Evolutionary conservation across 1,140 invertebrate genomes (phyloP), one percentile per base, ranked within the genome.

Genomic region (Cephus cinctus): DNA sequence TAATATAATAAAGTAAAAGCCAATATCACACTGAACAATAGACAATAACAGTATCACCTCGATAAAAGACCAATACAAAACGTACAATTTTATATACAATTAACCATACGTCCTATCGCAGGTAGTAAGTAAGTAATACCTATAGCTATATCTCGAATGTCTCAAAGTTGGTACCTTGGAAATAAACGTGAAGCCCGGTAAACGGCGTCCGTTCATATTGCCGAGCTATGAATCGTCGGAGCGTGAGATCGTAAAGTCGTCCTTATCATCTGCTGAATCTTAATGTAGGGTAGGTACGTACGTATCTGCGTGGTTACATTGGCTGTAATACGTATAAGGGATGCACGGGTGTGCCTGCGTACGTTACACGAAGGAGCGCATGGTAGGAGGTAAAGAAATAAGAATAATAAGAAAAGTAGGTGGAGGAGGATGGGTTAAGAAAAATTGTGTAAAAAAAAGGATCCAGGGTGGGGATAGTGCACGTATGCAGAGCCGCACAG

Each of bases 191-290:
- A n/a, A 27, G 61, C 68, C 59, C 60, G 60, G 61, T 69, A 69
- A 71, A 71, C 67, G 64, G 62, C 61, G 63, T 41, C 51, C 59
- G 66, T 65, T 70, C 63, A 60, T 72, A 72, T 71, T 65, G 64
- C 60, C 50, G 54, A 54, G 67, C 69, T 71, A 73, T 75, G 72
- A 75, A 75, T 75, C 72, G 71, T 67, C 69, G 56, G 67, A 73
- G 69, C 71, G 72, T 71, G 67, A 73, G 72, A 75, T 75, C 72
- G 66, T 75, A 75, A 75, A 75, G 70, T 67, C 65, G 57, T 61
- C 54, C 67, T 73, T 75, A 75, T 75, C 71, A 73, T 60, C 66
- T 59, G 55, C 56, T 65, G 65, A 67, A 75, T 75, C 72, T 75
- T 75, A 73, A 75, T 75, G 70, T 58, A 57, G 56, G 57, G 30